A percentile compares a stretch with the other conserved stretches of the same genome.
Evolutionary conservation across 2,113 vertebrate genomes (phyloP).

Genomic region (Ammospiza caudacuta): DNA sequence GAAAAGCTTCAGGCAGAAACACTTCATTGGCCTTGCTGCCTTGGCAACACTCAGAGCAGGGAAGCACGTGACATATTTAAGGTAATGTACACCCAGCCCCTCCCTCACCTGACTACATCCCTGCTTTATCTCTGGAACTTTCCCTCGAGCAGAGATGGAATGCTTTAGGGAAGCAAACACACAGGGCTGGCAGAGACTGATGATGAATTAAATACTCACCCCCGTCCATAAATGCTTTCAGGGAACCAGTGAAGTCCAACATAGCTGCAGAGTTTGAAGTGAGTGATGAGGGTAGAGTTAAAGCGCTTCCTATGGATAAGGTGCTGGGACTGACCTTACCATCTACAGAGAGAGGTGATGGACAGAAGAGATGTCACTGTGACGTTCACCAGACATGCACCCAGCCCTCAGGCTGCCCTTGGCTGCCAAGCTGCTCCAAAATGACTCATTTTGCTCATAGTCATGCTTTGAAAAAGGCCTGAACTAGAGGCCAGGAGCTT

Average conservation of each 20-base stretch:
- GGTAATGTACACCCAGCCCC: constrained; percentile 17
- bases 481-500: not conserved
- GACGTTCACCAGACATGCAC: not conserved
- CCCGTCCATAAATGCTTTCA: constrained; percentile 83
- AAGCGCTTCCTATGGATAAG: constrained; percentile 80
- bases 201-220: constrained; percentile 73
- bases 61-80: constrained; percentile 49
- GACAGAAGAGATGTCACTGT: constrained; percentile 32
- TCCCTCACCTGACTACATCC: constrained; percentile 57
- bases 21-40: constrained; percentile 37
- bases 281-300: constrained; percentile 77
- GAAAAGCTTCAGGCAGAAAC: constrained; percentile 43
- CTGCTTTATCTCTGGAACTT: not conserved
- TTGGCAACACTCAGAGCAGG: constrained; percentile 38
- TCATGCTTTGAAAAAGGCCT: not conserved
- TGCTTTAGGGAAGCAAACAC: not conserved
- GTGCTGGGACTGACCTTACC: constrained; percentile 83
- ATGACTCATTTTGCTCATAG: constrained; percentile 14
- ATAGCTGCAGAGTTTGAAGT: constrained; percentile 80
- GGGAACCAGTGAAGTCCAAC: constrained; percentile 82
- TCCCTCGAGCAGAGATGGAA: not conserved
- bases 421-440: not conserved
- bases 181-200: not conserved
- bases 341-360: constrained; percentile 76
- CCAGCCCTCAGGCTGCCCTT: not conserved